Conservation (phyloP, 37 sponge, comb jelly and placozoan species). For the Agelas oroides region DNA sequence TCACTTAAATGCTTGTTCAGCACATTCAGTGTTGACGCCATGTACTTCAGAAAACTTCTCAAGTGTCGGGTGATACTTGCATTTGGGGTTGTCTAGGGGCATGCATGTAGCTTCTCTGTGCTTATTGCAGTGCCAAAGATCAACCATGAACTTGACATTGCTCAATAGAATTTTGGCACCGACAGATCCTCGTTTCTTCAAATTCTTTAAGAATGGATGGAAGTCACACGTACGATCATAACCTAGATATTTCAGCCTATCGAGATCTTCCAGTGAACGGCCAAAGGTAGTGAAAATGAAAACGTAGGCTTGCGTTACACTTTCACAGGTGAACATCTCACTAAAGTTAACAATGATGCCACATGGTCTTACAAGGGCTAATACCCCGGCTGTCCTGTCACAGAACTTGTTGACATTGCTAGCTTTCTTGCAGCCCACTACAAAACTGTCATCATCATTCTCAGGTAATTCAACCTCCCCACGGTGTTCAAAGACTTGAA, state of each 20-base stretch:
- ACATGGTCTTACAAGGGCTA: conserved; percentile 29
- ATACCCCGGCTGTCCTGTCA: conserved; percentile 24
- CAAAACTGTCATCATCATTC: conserved; percentile 13
- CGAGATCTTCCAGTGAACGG: neutral
- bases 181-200: neutral
- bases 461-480: neutral
- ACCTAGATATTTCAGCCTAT: neutral
- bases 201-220: neutral
- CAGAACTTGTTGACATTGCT: neutral
- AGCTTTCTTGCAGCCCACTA: conserved; percentile 15
- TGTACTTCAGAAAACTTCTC: neutral
- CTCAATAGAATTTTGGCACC: neutral
- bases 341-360: conserved; percentile 37
- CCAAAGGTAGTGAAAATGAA: neutral
- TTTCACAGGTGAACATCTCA: conserved; percentile 38
- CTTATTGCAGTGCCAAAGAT: conserved; percentile 1
- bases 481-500: too few species aligned
- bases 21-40: conserved; percentile 7
- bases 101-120: conserved; percentile 11
- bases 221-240: neutral
- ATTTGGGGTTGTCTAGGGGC: conserved; percentile 10
- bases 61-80: conserved; percentile 8
- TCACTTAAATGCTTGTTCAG: neutral
- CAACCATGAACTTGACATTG: conserved; percentile 17
- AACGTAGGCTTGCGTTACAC: conserved; percentile 6